Evolutionary conservation across 2,113 vertebrate genomes (phyloP), one percentile per base, ranked within the genome.

Genomic region (Callipepla californica): DNA sequence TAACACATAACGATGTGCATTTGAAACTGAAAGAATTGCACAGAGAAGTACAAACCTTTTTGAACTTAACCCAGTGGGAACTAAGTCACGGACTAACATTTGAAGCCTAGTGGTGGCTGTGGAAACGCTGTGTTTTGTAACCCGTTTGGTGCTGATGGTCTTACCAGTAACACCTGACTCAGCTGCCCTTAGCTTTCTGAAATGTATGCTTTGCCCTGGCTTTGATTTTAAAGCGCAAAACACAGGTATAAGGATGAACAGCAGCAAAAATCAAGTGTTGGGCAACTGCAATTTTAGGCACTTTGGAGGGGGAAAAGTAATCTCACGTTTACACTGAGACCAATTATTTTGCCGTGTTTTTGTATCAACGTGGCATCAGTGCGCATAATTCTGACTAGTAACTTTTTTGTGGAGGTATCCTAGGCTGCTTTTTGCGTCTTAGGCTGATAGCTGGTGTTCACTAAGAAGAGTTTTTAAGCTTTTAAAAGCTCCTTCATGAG

Each of bases 131-230:
- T 78, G 61, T 68, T 88, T 66, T 89, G 48, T 90, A 94, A 96
- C 45, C 47, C 32, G 91, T 78, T 80, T 23, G 30, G 90, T 93
- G 70, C 70, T 87, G 65, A 77, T 79, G 74, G 72, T 91, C 81
- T 92, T 78, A 67, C 26, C 76, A 82, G 77, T 90, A 74, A 79
- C 80, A 67, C 80, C 85, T 90, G 83, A 72, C 85, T 87, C 88
- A 70, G 61, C 48, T 91, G 82, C 66, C 53, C 69, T 80, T 87
- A 40, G 11, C 15, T 76, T 79, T 76, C 80, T 78, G 20, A 72
- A 85, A 78, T 70, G 26, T 0, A 1, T 51, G 9, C 40, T 87
- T 26, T 6, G 17, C 69, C 76, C 50, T 82, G 32, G 66, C 50
- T 17, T 25, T 94, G 58, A 86, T 75, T 68, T 91, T 85, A 44